Base-by-base conservation (phyloP, 2,113 vertebrate species). In the Empidonax alnorum region DNA sequence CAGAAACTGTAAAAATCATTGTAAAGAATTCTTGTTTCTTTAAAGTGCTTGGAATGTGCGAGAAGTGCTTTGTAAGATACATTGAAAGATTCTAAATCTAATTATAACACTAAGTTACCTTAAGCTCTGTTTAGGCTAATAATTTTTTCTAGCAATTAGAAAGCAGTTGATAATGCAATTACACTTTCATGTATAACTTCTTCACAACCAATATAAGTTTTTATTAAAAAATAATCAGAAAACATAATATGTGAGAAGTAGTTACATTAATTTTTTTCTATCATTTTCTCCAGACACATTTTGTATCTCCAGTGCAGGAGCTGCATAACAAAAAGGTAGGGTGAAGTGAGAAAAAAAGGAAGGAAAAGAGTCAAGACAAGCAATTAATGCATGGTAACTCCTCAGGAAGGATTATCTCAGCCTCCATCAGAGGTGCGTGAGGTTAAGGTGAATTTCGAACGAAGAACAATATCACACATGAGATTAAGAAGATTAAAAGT, bases 51-150 rank as follows among this genome's bases (percentile, higher is more conserved):
- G 28, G 69, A 87, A 75, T 46, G 28, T 59, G 23, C 52, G 61
- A 92, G 65, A 91, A 80, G 39, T 62, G 62, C 67, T 93, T 87
- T 94, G 30, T 50, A 76, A 94, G 59, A 92, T 92, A 66, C 25
- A 83, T 23, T 77, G 76, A 74, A 90, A 92, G 59, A 67, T 77
- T 92, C 72, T 79, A 89, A 92, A 90, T 84, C 67, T 90, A 93
- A 93, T 86, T 93, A 58, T 74, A 84, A 39, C 65, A 59, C 39
- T 55, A 78, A 78, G 73, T 65, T 81, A 84, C 52, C 56, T 84
- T 82, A 81, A 84, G 49, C 58, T 90, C 83, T 61, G n/a, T 44
- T 92, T 79, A 37, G 66, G 69, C 31, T 87, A 72, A 84, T 76
- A 35, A 39, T 58, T 72, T 78, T 90, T 72, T 22, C 90, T 46